A percentile compares a stretch with the other conserved stretches of the same genome.
These are phyloP conservation scores for Indicator maculatus DNA, from an alignment of 2,113 vertebrate species.

Conservation along the genomic window DNA sequence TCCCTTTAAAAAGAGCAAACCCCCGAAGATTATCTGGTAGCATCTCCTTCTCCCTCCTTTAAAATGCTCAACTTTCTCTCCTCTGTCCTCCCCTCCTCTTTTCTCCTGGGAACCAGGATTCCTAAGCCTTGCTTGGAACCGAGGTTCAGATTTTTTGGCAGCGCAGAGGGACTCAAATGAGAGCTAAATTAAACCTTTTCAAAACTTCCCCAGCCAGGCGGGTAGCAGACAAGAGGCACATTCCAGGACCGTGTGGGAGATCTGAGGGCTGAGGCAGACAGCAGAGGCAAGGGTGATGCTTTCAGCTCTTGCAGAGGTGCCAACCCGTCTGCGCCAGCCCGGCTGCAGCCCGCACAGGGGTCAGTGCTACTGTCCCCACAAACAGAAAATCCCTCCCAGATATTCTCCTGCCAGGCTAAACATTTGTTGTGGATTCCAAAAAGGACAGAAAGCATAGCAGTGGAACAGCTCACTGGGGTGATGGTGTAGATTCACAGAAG, in stretches of 20 bases:
- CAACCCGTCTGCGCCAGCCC: background rate
- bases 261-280: constrained; percentile 26
- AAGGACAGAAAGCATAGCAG: background rate
- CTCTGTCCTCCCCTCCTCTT: background rate
- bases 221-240: constrained; percentile 65
- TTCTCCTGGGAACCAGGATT: constrained; percentile 52
- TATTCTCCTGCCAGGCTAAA: background rate
- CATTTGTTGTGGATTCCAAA: background rate
- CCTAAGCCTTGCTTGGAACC: constrained; percentile 48
- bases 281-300: constrained; percentile 58
- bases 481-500: background rate
- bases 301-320: constrained; percentile 30
- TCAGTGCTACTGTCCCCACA: background rate
- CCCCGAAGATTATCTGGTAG: background rate
- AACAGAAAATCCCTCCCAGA: background rate
- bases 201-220: constrained; percentile 32
- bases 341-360: rapidly evolving
- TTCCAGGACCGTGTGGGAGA: constrained; percentile 55
- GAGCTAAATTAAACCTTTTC: constrained; percentile 64
- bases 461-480: background rate
- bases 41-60: background rate
- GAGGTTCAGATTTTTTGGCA: constrained; percentile 61
- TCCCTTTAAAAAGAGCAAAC: background rate
- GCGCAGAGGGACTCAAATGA: constrained; percentile 5
- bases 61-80: background rate